Conservation (phyloP, 2,888 invertebrate species). For the Erpobdella octoculata region DNA sequence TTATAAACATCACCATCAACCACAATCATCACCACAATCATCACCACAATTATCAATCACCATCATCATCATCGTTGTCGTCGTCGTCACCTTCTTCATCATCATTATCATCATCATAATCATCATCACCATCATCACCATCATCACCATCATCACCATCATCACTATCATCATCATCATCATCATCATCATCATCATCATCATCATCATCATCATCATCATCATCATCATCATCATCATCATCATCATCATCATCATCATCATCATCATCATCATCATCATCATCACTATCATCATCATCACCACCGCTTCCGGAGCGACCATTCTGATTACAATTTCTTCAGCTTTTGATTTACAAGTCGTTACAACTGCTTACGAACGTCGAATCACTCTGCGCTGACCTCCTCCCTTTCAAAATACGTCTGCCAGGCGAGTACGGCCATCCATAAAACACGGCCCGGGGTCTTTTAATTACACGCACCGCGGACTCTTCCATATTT, state of each 20-base stretch:
- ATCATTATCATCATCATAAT: no score
- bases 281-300: slow-evolving; percentile 24
- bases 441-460: neutral
- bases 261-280: slow-evolving; percentile 34
- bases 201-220: slow-evolving; percentile 32
- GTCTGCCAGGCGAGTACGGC: neutral
- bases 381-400: no score
- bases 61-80: no score
- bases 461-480: slow-evolving; percentile 3
- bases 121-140: no score
- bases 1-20: neutral
- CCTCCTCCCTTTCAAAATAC: no score
- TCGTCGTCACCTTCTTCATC: no score
- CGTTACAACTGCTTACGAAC: no score
- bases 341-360: no score
- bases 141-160: neutral
- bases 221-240: slow-evolving; percentile 32
- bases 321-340: no score
- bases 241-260: slow-evolving; percentile 31
- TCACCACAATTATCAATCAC: no score
- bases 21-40: no score
- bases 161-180: slow-evolving; percentile 28
- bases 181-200: slow-evolving; percentile 32
- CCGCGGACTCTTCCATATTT: slow-evolving; percentile 5
- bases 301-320: no score